Evolutionary conservation across 2,113 vertebrate genomes (phyloP), one percentile per base, ranked within the genome.

Genomic region (Leucopsar rothschildi): DNA sequence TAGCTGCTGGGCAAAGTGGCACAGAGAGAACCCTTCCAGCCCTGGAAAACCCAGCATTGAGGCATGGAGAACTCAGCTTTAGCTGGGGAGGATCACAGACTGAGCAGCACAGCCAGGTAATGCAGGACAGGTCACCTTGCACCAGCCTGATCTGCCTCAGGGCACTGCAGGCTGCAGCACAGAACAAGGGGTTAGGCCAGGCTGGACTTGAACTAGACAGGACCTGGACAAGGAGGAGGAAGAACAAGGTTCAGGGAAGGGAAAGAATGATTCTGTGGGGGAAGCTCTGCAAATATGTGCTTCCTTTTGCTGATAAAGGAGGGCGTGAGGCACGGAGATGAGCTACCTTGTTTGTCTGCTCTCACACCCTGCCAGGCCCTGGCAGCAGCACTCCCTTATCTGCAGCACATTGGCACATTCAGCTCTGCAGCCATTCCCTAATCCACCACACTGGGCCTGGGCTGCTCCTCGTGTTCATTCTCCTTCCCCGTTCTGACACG

Each of bases 281-380:
- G 19, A 75, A 91, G 75, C 28, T 52, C 57, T 86, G 76, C 53
- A 82, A 91, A 19, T 50, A 94, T 44, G 52, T 10, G n/a, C 88
- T 94, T 97, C 92, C 82, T 21, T 90, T 88, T 94, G 60, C 91
- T 75, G 91, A 28, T 90, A 19, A 65, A 59, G 72, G 69, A 52
- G 84, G 45, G 82, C 10, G 66, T 65, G 96, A 92, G 79, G 75
- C 81, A n/a, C 47, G 4, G 47, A 24, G 71, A 17, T 39, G 23
- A 91, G 47, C 68, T 11, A 25, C 77, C 86, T 60, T 49, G 63
- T 81, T 86, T 94, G 96, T 93, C 81, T 82, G 47, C 73, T 84
- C 49, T 17, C 93, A 85, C 95, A 39, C 84, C 93, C 82, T 37
- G 76, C 56, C 1, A 0, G 75, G 88, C 76, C 35, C 28, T n/a